These are phyloP conservation scores for Diplosoma virens DNA, from an alignment of 23 tunicate genomes.

Conservation along the genomic window DNA sequence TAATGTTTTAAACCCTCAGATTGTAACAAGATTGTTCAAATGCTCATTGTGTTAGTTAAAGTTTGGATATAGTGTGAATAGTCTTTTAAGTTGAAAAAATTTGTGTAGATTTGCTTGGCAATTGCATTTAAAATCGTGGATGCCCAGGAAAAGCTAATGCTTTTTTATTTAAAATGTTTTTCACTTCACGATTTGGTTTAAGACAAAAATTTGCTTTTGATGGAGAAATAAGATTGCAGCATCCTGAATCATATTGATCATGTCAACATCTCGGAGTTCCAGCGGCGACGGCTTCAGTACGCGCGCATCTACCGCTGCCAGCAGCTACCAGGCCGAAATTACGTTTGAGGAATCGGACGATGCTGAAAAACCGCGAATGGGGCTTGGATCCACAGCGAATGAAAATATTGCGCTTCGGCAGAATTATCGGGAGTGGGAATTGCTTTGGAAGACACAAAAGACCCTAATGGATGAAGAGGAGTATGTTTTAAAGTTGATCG, in stretches of 20 bases:
- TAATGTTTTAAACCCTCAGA: too few species aligned
- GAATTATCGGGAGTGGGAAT: slow-evolving; percentile 71
- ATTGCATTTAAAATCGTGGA: too few species aligned
- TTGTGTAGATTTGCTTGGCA: too few species aligned
- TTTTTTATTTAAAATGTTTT: too few species aligned
- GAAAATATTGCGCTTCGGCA: slow-evolving; percentile 78
- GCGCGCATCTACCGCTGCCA: slow-evolving; percentile 21
- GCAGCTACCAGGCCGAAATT: slow-evolving; percentile 24
- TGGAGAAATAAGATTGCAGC: background rate
- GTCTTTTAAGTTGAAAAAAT: too few species aligned
- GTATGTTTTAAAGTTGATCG: slow-evolving; percentile 72
- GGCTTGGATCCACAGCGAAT: slow-evolving; percentile 81
- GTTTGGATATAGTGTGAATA: too few species aligned
- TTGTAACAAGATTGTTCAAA: too few species aligned
- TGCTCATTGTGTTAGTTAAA: too few species aligned
- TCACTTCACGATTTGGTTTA: too few species aligned
- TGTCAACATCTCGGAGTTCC: too few species aligned
- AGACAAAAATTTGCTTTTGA: background rate
- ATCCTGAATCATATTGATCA: too few species aligned
- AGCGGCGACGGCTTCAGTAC: slow-evolving; percentile 8
- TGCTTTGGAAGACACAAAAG: slow-evolving; percentile 70
- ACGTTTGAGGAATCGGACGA: slow-evolving; percentile 15
- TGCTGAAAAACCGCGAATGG: slow-evolving; percentile 65
- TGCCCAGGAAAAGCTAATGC: too few species aligned
- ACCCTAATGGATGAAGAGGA: slow-evolving; percentile 63